Percentiles rank a stretch among this genome's conserved stretches.
Conservation (phyloP, 2,888 invertebrate genomes). For the Polydrusus pterygomalis region DNA sequence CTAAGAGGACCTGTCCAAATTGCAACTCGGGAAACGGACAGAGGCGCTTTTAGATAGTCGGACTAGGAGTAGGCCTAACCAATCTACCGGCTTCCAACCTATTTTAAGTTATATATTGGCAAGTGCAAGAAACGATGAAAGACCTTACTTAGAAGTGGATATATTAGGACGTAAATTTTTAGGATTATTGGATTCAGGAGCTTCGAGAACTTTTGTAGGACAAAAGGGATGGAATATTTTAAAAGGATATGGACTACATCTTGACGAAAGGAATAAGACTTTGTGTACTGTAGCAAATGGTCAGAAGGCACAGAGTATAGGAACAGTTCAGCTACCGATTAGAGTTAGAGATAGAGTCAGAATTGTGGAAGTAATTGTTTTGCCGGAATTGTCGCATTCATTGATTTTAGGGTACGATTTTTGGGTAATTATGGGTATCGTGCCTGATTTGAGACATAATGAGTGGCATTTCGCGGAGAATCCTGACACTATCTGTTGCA, state of each 20-base stretch:
- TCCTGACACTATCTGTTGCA: neutral
- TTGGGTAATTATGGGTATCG: constrained; percentile 13
- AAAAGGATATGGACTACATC: neutral
- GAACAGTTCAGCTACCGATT: neutral
- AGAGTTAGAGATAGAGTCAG: neutral
- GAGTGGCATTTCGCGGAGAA: too few relatives aligned
- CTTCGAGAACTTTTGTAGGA: constrained; percentile 15
- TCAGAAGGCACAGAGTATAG: neutral
- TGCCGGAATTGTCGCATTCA: constrained; percentile 7
- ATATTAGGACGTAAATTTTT: constrained; percentile 29
- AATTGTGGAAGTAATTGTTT: constrained; percentile 10
- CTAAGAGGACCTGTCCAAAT: too few relatives aligned
- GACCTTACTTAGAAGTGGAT: constrained; percentile 29
- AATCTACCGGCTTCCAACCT: too few relatives aligned
- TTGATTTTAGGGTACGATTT: constrained; percentile 15
- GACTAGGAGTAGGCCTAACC: too few relatives aligned
- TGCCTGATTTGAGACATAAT: neutral
- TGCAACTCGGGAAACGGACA: too few relatives aligned
- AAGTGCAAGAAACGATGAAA: constrained; percentile 21
- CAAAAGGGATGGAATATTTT: neutral
- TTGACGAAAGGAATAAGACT: neutral
- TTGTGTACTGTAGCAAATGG: constrained; percentile 16
- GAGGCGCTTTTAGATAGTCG: too few relatives aligned
- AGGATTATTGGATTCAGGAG: constrained; percentile 22
- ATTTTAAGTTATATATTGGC: too few relatives aligned